Evolutionary conservation across 1,140 invertebrate species (phyloP), one percentile per base, ranked within the genome.

Genomic region (Solen grandis): DNA sequence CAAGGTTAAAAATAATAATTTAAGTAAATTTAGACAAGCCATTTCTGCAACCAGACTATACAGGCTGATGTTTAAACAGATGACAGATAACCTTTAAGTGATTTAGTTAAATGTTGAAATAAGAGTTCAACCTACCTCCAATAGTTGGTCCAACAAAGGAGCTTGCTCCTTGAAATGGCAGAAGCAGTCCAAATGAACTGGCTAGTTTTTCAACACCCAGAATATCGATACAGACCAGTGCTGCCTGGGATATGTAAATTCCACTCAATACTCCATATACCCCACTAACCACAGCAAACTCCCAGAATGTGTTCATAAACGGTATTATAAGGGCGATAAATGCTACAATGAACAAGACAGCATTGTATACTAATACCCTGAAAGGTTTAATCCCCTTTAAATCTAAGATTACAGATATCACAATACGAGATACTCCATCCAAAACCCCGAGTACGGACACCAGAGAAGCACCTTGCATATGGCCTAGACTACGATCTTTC

Each of bases 121-220:
- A n/a, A n/a, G n/a, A n/a, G n/a, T n/a, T n/a, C n/a, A n/a, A n/a
- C n/a, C 41, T 59, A 96, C 96, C 97, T 88, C 96, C 96, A 62
- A 98, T 93, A 55, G 97, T 97, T 76, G 95, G 94, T 68, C 97
- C 97, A n/a, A 98, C 92, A 5, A 96, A 93, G 0, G 96, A 96
- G 1, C 97, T 97, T 55, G 97, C 89, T 31, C 97, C 98, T 95
- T 98, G 97, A 92, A 99, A 98, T 41, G 98, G 93, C 80, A 98
- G 94, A 50, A 98, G 94, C n/a, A 99, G 93, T 27, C 98, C 98
- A 91, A 99, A 99, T 13, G 97, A 97, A 91, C 97, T 98, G 0
- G 96, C 97, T 19, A 98, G 91, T 86, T 96, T 96, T 86, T 98
- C 96, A 76, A 98, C 92, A 0, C 98, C 98, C 66, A 99, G 94